phyloP scores from a whole-genome alignment of 2,797 vertebrate genomes.

The Gastrophryne carolinensis region DNA sequence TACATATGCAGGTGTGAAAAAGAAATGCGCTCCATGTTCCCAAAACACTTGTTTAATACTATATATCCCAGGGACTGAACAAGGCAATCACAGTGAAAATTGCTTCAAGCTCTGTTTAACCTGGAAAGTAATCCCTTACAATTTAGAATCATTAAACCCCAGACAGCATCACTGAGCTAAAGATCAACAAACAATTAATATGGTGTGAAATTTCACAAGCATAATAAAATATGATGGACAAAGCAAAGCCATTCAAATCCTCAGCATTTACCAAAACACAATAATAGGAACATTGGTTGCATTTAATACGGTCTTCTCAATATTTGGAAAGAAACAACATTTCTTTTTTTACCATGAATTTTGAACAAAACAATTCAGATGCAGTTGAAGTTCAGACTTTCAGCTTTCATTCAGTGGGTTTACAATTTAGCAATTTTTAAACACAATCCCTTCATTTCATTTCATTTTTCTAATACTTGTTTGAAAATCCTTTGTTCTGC shows the following conservation, averaged over 20 bases:
- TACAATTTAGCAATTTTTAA: too few species aligned
- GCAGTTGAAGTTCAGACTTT: too few species aligned
- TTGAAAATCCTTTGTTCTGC: too few species aligned
- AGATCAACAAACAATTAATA: background rate
- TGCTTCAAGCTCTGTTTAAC: slow-evolving; percentile 3
- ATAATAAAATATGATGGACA: background rate
- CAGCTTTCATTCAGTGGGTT: too few species aligned
- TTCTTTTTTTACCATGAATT: too few species aligned
- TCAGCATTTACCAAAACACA: background rate
- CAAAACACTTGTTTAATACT: background rate
- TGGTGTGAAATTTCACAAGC: background rate
- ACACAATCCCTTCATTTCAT: too few species aligned
- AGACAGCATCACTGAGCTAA: background rate
- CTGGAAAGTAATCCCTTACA: background rate
- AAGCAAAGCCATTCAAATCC: background rate
- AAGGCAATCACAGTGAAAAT: background rate
- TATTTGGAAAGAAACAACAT: too few species aligned
- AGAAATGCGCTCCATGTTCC: background rate
- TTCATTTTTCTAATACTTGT: too few species aligned
- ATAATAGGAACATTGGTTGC: too few species aligned
- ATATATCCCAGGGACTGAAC: background rate
- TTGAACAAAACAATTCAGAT: too few species aligned
- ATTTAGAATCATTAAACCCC: background rate
- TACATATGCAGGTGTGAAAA: background rate
- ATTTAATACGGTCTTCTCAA: too few species aligned